These are phyloP conservation scores for Chloropsis hardwickii DNA, from an alignment of 2,113 vertebrate genomes.

Conservation along the genomic window DNA sequence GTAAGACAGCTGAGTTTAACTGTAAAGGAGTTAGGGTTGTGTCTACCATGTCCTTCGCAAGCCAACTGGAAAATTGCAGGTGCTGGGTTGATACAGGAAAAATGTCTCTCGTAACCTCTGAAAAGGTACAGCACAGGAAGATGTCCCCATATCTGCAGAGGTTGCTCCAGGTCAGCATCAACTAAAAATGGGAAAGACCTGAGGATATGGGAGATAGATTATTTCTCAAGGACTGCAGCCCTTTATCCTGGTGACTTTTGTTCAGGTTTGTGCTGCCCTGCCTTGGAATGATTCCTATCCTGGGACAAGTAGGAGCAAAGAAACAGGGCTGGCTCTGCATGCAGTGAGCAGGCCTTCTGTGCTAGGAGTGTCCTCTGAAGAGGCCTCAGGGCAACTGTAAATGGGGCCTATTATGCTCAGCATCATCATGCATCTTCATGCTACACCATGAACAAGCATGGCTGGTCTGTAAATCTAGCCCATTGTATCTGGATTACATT, in stretches of 20 bases:
- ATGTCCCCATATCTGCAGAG: not conserved
- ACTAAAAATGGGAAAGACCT: not conserved
- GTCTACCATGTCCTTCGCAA: not conserved
- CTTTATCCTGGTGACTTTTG: not conserved
- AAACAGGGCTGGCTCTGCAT: not conserved
- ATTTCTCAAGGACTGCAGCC: not conserved
- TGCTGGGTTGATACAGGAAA: not conserved
- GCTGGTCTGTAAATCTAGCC: not conserved
- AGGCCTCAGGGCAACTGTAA: not conserved
- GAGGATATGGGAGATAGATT: not conserved
- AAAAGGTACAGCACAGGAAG: not conserved
- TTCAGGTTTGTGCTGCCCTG: not conserved
- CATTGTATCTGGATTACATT: slow-evolving; percentile 60
- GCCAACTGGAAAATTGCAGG: not conserved
- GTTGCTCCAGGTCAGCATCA: not conserved
- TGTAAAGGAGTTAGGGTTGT: not conserved
- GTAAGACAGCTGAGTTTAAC: not conserved
- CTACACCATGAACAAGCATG: not conserved
- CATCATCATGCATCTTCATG: not conserved
- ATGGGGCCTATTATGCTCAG: not conserved
- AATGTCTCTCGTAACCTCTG: not conserved
- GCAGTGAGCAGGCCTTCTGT: not conserved
- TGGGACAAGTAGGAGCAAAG: not conserved
- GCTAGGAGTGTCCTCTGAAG: not conserved
- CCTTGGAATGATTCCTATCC: not conserved